These are phyloP conservation scores for Poecile montanus DNA, from an alignment of 2,797 vertebrate genomes.

Conservation along the genomic window DNA sequence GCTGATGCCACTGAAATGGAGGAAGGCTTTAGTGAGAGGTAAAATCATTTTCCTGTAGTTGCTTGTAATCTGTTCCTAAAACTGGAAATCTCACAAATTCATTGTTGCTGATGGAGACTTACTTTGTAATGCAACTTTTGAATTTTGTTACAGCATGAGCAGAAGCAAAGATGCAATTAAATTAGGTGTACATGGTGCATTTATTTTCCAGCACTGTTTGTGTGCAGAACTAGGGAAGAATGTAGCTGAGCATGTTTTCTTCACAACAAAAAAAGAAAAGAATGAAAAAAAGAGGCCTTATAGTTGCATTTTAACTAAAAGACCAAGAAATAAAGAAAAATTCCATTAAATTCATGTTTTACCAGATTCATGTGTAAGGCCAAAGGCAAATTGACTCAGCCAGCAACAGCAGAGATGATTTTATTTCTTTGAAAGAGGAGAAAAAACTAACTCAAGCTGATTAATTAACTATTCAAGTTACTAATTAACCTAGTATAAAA, in stretches of 20 bases:
- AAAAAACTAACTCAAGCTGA: not conserved
- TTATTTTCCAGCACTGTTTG: not conserved
- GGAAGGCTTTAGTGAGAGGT: slow-evolving; percentile 95
- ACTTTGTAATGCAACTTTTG: not conserved
- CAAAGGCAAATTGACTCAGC: not conserved
- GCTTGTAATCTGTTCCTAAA: not conserved
- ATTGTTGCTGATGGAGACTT: not conserved
- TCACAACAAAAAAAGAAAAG: not conserved
- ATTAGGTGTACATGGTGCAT: not conserved
- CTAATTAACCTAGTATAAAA: not conserved
- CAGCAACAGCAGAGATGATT: not conserved
- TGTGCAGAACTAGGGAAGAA: not conserved
- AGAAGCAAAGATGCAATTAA: not conserved
- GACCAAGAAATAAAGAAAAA: not conserved
- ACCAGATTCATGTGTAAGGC: not conserved
- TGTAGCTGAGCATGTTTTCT: not conserved
- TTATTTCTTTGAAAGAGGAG: not conserved
- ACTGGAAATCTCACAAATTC: not conserved
- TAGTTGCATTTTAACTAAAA: not conserved
- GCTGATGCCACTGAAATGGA: slow-evolving; percentile 90
- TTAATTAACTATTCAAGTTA: not conserved
- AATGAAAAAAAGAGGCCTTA: not conserved
- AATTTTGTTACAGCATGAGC: not conserved
- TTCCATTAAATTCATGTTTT: not conserved
- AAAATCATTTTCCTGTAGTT: not conserved